Conservation (phyloP, 2,888 invertebrate species). For the Priocnemis perturbator region DNA sequence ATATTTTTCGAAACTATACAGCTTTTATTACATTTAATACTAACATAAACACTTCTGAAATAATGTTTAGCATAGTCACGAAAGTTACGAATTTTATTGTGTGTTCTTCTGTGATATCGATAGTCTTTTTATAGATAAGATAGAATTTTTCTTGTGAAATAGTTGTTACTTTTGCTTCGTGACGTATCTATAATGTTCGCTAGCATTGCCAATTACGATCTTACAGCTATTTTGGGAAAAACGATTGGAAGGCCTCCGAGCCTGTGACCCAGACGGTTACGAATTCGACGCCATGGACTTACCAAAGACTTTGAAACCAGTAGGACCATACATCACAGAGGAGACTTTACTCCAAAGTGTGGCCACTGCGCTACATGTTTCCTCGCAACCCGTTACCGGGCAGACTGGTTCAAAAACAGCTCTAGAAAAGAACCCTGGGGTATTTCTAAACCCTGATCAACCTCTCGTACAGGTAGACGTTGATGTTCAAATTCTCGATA, state of each 20-base stretch:
- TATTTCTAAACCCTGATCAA: constrained; percentile 96
- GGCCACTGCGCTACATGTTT: constrained; percentile 95
- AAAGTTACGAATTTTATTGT: too few relatives aligned
- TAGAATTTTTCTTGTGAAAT: background rate
- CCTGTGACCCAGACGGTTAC: constrained; percentile 90
- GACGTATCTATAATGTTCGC: too few relatives aligned
- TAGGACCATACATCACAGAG: constrained; percentile 91
- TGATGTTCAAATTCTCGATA: background rate
- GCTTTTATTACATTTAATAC: too few relatives aligned
- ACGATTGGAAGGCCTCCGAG: constrained; percentile 87
- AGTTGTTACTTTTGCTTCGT: constrained; percentile 5
- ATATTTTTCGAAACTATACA: too few relatives aligned
- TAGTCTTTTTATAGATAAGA: too few relatives aligned
- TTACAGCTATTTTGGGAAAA: constrained; percentile 87
- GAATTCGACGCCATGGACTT: constrained; percentile 90
- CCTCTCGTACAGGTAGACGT: constrained; percentile 88
- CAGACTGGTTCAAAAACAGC: constrained; percentile 89
- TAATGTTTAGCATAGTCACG: too few relatives aligned
- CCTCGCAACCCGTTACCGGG: constrained; percentile 91
- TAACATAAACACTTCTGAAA: too few relatives aligned
- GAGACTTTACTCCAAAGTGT: constrained; percentile 94
- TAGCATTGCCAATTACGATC: background rate
- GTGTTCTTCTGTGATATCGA: too few relatives aligned
- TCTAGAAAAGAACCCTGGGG: constrained; percentile 94
- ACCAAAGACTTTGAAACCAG: constrained; percentile 87